Evolutionary conservation across 2,113 vertebrate species (phyloP).

Genomic region (Rhodinocichla rosea): DNA sequence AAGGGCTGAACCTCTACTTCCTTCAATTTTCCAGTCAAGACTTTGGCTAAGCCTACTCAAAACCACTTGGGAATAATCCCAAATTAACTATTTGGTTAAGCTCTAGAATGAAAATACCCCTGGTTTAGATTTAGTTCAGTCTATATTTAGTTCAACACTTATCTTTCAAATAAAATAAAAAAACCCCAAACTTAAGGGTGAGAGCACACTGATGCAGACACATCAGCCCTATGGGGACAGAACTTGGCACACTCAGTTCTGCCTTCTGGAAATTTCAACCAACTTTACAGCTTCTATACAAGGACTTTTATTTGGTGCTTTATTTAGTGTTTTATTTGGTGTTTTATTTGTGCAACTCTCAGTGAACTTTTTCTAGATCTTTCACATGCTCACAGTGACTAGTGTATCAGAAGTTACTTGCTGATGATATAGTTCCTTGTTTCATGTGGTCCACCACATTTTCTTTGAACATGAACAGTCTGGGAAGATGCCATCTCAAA

Average conservation of each 20-base stretch:
- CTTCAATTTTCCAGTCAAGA: not conserved
- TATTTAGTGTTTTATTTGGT: not conserved
- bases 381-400: not conserved
- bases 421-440: not conserved
- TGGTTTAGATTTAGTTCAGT: not conserved
- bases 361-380: not conserved
- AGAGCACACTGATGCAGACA: not conserved
- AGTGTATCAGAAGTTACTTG: not conserved
- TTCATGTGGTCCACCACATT: not conserved
- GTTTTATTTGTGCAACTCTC: not conserved
- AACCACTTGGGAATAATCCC: not conserved
- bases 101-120: not conserved
- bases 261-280: not conserved
- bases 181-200: not conserved
- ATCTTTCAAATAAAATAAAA: not conserved
- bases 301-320: not conserved
- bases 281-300: not conserved
- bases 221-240: not conserved
- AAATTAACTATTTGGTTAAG: not conserved
- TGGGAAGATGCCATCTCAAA: not conserved
- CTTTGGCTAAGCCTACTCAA: not conserved
- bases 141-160: not conserved
- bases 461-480: not conserved
- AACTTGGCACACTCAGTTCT: not conserved
- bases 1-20: not conserved